Conservation (phyloP, 2,113 vertebrate genomes). For the human region GRCh38 chr4:187680501-187681000, state of each 20-base stretch:
- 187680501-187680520: background rate
- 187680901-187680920: background rate
- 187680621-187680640: background rate
- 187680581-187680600: background rate
- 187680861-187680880: too few relatives aligned
- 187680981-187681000: accelerated
- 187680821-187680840: background rate
- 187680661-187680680: background rate
- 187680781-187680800: background rate
- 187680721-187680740: background rate
- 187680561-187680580: background rate
- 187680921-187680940: too few relatives aligned
- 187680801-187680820: background rate
- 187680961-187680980: background rate
- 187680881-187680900: too few relatives aligned
- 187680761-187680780: background rate
- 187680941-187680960: background rate
- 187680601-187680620: background rate
- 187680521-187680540: background rate
- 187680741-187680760: background rate
- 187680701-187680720: background rate
- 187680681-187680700: background rate
- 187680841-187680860: accelerated
- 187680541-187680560: background rate
- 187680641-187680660: background rate